Conservation (phyloP, 2,888 invertebrate genomes). For the Drosophila merina region DNA sequence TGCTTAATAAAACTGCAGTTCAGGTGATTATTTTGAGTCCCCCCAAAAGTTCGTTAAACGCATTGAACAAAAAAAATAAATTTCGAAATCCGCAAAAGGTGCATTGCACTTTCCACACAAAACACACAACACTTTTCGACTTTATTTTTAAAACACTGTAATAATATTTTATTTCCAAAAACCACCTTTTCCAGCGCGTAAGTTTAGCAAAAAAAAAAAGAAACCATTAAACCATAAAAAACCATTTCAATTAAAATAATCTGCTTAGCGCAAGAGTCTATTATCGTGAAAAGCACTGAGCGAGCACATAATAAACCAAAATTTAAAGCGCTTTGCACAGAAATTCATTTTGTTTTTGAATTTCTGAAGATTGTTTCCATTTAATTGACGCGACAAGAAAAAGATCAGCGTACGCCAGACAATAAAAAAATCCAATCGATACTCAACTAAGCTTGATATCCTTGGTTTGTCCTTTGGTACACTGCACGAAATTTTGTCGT, state of each 20-base stretch:
- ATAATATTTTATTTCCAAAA: conserved; percentile 46
- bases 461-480: conserved; percentile 61
- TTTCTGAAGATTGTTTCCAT: conserved; percentile 18
- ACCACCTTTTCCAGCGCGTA: conserved; percentile 63
- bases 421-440: conserved; percentile 51
- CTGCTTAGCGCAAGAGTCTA: conserved; percentile 74
- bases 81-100: conserved; percentile 32
- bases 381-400: conserved; percentile 30
- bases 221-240: conserved; percentile 7
- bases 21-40: conserved; percentile 2
- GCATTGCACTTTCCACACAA: conserved; percentile 46
- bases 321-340: conserved; percentile 56
- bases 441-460: conserved; percentile 38
- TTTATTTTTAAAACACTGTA: conserved; percentile 38
- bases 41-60: conserved; percentile 68
- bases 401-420: conserved; percentile 61
- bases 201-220: conserved; percentile 58
- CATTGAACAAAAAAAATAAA: conserved; percentile 47
- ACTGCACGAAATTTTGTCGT: conserved; percentile 46
- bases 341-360: conserved; percentile 29
- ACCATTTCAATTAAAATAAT: neutral
- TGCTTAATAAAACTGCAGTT: conserved; percentile 3
- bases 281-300: conserved; percentile 81
- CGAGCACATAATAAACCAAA: conserved; percentile 81
- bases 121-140: neutral